These are phyloP conservation scores for Fistularia commersonii DNA, from an alignment of 2,797 vertebrate genomes.

Conservation along the genomic window DNA sequence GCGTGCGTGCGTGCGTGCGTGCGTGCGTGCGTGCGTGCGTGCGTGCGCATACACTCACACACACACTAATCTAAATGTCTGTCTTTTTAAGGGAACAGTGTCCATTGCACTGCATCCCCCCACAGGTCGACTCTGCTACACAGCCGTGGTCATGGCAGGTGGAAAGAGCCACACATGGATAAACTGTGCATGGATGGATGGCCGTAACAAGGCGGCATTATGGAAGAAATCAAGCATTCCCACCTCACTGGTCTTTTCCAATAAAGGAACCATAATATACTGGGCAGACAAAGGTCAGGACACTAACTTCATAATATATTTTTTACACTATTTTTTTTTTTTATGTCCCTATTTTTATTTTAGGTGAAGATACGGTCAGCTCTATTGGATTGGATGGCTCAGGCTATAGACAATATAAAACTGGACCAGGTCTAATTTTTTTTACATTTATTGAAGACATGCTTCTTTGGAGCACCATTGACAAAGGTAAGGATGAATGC, in stretches of 20 bases:
- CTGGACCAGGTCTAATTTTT: conserved; percentile 69
- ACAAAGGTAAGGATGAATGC: conserved; percentile 61
- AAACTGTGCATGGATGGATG: conserved; percentile 86
- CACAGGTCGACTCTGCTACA: conserved; percentile 79
- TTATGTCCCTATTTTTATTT: neutral
- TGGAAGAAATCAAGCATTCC: conserved; percentile 79
- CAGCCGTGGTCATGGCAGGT: conserved; percentile 37
- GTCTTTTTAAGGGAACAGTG: conserved; percentile 35
- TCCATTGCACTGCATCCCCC: conserved; percentile 81
- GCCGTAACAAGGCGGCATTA: conserved; percentile 65
- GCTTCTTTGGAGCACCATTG: conserved; percentile 81
- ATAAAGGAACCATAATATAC: conserved; percentile 75
- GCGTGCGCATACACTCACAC: too few relatives aligned
- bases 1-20: too few relatives aligned
- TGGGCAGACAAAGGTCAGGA: conserved; percentile 85
- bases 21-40: too few relatives aligned
- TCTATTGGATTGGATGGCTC: conserved; percentile 75
- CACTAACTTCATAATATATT: neutral
- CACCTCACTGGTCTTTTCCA: conserved; percentile 75
- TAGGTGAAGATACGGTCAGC: conserved; percentile 63
- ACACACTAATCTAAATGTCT: neutral
- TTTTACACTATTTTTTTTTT: neutral
- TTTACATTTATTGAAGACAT: conserved; percentile 76
- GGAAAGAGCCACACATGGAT: conserved; percentile 33
- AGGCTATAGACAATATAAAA: conserved; percentile 70